Evolutionary conservation across 2,888 invertebrate species (phyloP).

Genomic region (Tanytarsus gracilentus): DNA sequence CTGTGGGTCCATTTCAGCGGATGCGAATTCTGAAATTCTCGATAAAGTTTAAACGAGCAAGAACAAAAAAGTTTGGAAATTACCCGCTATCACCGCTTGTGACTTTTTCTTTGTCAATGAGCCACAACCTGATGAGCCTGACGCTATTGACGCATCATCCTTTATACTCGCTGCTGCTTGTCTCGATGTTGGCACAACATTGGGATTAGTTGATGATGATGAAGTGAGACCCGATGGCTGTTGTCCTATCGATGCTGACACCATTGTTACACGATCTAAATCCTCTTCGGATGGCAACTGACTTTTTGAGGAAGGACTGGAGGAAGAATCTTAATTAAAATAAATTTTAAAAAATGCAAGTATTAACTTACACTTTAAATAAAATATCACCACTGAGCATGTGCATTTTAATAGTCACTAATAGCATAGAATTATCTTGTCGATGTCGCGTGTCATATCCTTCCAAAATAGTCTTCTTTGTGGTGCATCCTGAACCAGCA

Average conservation of each 20-base stretch:
- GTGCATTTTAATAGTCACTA: constrained; percentile 83
- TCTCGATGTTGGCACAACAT: constrained; percentile 35
- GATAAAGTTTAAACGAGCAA: neutral
- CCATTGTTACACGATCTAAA: constrained; percentile 35
- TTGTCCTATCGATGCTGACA: constrained; percentile 8
- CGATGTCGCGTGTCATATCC: constrained; percentile 89
- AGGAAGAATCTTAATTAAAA: constrained; percentile 18
- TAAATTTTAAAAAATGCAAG: neutral
- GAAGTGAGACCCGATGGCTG: constrained; percentile 25
- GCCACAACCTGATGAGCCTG: constrained; percentile 78
- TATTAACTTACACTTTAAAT: constrained; percentile 83
- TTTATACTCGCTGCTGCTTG: constrained; percentile 39
- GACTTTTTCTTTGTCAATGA: constrained; percentile 69
- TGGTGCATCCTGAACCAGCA: constrained; percentile 83
- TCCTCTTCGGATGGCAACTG: constrained; percentile 46
- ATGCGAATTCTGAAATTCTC: neutral
- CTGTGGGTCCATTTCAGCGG: constrained; percentile 36
- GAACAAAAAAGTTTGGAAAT: constrained; percentile 34
- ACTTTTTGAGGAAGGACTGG: constrained; percentile 57
- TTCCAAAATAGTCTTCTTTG: constrained; percentile 82
- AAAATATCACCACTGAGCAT: constrained; percentile 93
- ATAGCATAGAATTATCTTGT: constrained; percentile 93
- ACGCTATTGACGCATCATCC: constrained; percentile 55
- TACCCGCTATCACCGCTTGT: constrained; percentile 44
- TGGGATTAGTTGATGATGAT: neutral